Evolutionary conservation across 1,140 invertebrate species (phyloP).

Genomic region (Formica selysi): DNA sequence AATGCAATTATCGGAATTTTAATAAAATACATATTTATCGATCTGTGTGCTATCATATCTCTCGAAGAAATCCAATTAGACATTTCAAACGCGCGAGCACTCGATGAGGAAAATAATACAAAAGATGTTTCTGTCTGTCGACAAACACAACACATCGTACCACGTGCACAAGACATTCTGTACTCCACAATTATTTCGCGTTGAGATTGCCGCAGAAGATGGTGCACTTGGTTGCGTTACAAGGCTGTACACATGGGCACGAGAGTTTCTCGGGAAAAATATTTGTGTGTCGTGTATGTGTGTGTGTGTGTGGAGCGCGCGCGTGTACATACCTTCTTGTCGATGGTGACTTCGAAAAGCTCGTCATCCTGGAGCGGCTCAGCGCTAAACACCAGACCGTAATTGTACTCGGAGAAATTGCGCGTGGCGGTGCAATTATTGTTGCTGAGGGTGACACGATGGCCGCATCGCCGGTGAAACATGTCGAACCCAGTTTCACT

Average conservation of each 20-base stretch:
- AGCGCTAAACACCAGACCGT: conserved; percentile 94
- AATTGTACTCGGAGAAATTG: conserved; percentile 93
- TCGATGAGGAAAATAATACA: neutral
- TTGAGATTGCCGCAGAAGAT: too few relatives aligned
- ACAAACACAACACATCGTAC: neutral
- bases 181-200: neutral
- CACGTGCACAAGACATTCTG: neutral
- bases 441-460: conserved; percentile 92
- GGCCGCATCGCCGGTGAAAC: conserved; percentile 94
- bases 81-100: neutral
- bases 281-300: too few relatives aligned
- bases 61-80: neutral
- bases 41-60: neutral
- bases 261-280: neutral
- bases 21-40: neutral
- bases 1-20: neutral
- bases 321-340: conserved; percentile 91
- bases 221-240: too few relatives aligned
- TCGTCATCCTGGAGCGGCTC: conserved; percentile 93
- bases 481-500: conserved; percentile 74
- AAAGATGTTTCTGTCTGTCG: neutral
- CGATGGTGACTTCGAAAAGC: conserved; percentile 95
- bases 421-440: conserved; percentile 93
- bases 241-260: too few relatives aligned
- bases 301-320: too few relatives aligned